Evolutionary conservation across 2,113 vertebrate genomes (phyloP).

Genomic region (Laterallus jamaicensis): DNA sequence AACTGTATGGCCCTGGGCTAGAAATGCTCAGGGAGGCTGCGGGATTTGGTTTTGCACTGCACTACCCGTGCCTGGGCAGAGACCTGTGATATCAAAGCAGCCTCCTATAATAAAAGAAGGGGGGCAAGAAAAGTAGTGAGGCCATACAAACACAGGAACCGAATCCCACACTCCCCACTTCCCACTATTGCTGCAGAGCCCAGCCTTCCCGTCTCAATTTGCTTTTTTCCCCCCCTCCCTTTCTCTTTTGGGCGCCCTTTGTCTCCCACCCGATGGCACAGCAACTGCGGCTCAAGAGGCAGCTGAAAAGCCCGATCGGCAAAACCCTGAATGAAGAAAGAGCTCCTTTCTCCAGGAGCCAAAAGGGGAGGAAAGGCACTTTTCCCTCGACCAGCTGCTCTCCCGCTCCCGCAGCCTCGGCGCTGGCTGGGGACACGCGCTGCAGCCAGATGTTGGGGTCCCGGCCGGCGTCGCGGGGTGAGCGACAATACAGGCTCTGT

Average conservation of each 20-base stretch:
- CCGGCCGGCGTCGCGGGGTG: background rate
- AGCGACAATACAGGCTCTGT: constrained; percentile 63
- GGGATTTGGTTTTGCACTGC: background rate
- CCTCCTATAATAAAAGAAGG: background rate
- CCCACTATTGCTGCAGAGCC: constrained; percentile 32
- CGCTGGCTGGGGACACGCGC: background rate
- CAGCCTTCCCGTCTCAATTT: background rate
- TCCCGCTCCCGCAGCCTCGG: background rate
- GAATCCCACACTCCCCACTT: constrained; percentile 38
- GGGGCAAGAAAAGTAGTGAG: background rate
- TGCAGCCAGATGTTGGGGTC: constrained; percentile 66
- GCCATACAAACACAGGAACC: constrained; percentile 39
- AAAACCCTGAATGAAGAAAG: constrained; percentile 43
- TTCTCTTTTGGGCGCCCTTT: background rate
- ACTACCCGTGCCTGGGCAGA: background rate
- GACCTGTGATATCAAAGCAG: background rate
- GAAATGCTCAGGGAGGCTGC: rapidly evolving
- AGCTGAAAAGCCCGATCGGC: constrained; percentile 33
- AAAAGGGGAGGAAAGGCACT: constrained; percentile 30
- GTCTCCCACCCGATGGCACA: constrained; percentile 52
- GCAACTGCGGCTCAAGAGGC: constrained; percentile 18
- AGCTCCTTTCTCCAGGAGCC: constrained; percentile 21
- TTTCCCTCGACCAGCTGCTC: constrained; percentile 45
- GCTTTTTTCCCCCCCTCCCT: background rate
- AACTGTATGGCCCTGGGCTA: background rate